Evolutionary conservation across 2,113 vertebrate species (phyloP).

Genomic region (Alethe castanea): DNA sequence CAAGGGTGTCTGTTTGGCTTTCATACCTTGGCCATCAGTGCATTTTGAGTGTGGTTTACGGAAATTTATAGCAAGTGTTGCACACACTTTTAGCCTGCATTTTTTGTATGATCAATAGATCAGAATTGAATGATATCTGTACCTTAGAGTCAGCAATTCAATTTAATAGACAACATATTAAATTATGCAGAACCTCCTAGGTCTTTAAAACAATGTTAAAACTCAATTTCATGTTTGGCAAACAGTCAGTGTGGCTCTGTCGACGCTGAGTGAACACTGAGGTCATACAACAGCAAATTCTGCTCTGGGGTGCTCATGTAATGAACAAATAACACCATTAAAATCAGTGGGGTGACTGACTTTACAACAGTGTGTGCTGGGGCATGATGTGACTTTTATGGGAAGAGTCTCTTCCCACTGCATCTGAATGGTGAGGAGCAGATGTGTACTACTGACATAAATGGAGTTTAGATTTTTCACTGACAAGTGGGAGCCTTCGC

Average conservation of each 20-base stretch:
- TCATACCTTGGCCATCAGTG: background rate
- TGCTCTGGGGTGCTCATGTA: background rate
- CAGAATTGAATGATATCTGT: constrained; percentile 62
- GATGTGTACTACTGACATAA: background rate
- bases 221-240: constrained; percentile 69
- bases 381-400: background rate
- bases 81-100: background rate
- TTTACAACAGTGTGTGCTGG: background rate
- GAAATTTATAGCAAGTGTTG: constrained; percentile 24
- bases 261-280: constrained; percentile 38
- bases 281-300: constrained; percentile 5
- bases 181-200: constrained; percentile 62
- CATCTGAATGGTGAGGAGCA: background rate
- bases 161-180: constrained; percentile 59
- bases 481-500: background rate
- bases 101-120: constrained; percentile 62
- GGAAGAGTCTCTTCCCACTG: background rate
- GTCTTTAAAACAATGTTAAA: constrained; percentile 71
- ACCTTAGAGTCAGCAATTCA: constrained; percentile 59
- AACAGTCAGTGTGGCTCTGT: constrained; percentile 38
- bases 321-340: background rate
- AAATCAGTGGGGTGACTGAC: background rate
- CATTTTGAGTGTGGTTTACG: background rate
- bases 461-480: background rate
- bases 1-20: background rate